Conservation (phyloP, 2,888 invertebrate genomes). For the Xiphydria camelus region DNA sequence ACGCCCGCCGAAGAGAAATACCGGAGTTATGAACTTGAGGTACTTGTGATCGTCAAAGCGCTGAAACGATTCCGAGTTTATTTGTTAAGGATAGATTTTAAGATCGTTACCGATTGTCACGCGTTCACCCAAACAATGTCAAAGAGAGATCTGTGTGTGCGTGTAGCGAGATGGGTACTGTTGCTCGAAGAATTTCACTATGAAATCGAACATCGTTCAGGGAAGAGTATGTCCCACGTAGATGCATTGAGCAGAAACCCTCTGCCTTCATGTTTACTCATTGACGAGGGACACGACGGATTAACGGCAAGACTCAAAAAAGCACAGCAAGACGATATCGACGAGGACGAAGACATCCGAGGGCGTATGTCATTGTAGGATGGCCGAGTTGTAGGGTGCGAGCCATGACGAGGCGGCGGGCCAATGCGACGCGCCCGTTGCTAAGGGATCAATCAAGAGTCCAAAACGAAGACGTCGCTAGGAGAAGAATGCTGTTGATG, state of each 20-base stretch:
- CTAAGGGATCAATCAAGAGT: too few relatives aligned
- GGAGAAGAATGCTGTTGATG: too few relatives aligned
- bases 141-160: slow-evolving; percentile 37
- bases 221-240: slow-evolving; percentile 32
- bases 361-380: too few relatives aligned
- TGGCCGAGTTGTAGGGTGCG: too few relatives aligned
- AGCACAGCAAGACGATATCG: too few relatives aligned
- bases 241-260: slow-evolving; percentile 37
- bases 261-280: too few relatives aligned
- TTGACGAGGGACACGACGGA: too few relatives aligned
- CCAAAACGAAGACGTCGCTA: too few relatives aligned
- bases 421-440: too few relatives aligned
- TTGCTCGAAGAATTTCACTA: slow-evolving; percentile 33
- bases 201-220: slow-evolving; percentile 28
- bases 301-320: too few relatives aligned
- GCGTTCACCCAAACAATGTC: slow-evolving; percentile 31
- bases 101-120: slow-evolving; percentile 40
- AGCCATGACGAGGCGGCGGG: too few relatives aligned
- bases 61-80: slow-evolving; percentile 34
- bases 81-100: slow-evolving; percentile 33
- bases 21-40: slow-evolving; percentile 45
- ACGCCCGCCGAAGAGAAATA: slow-evolving; percentile 35
- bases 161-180: slow-evolving; percentile 38
- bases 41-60: slow-evolving; percentile 30
- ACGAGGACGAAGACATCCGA: too few relatives aligned